Evolutionary conservation across 2,113 vertebrate species (phyloP).

Genomic region (Penelope pileata): DNA sequence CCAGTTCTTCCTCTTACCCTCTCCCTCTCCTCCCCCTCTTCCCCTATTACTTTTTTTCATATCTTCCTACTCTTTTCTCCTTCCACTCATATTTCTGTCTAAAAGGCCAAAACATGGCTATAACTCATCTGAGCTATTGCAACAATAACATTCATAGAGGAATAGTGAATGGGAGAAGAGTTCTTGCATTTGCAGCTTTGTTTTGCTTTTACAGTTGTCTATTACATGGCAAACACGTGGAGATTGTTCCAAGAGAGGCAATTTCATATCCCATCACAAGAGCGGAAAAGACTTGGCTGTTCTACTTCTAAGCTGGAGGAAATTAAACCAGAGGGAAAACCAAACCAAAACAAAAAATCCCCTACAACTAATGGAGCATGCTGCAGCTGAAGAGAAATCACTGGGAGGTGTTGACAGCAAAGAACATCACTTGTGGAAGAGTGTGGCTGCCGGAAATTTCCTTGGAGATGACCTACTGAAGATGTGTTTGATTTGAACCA

Average conservation of each 20-base stretch:
- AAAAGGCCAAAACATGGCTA: background rate
- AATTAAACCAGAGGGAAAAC: background rate
- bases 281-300: background rate
- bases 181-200: background rate
- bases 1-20: background rate
- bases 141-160: background rate
- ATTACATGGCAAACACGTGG: background rate
- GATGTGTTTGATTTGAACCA: background rate
- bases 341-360: background rate
- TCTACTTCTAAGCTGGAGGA: background rate
- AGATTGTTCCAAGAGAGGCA: background rate
- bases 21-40: background rate
- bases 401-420: background rate
- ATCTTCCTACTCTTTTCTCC: background rate
- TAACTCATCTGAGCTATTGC: background rate
- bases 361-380: background rate
- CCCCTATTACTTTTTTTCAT: background rate
- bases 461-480: background rate
- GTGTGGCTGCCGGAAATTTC: background rate
- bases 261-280: background rate
- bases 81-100: background rate
- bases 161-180: background rate
- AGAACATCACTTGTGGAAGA: background rate
- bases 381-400: background rate
- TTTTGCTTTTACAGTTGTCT: constrained; percentile 1